Evolutionary conservation across 1,140 invertebrate species (phyloP).

Genomic region (Antheraea mylitta): DNA sequence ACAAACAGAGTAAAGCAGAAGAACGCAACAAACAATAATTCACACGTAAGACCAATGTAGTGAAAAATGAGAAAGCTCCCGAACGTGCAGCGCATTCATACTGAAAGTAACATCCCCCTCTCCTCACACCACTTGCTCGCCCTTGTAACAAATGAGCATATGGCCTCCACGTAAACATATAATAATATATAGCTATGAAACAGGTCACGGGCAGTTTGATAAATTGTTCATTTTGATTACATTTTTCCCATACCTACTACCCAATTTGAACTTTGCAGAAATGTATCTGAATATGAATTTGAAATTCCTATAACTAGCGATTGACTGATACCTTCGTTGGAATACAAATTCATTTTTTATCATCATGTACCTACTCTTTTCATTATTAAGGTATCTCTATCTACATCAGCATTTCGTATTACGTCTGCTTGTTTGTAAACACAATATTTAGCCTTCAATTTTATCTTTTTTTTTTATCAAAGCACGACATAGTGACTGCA

Average conservation of each 20-base stretch:
- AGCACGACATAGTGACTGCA: too few species aligned
- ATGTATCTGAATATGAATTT: too few species aligned
- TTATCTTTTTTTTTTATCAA: too few species aligned
- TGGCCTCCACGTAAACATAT: constrained; percentile 37
- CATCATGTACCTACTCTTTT: too few species aligned
- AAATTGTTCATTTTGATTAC: background rate
- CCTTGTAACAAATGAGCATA: constrained; percentile 66
- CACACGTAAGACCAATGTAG: constrained; percentile 77
- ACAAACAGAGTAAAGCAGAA: constrained; percentile 39
- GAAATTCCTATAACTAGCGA: too few species aligned
- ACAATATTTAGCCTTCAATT: too few species aligned
- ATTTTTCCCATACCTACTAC: background rate
- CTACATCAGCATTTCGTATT: too few species aligned
- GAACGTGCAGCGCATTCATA: constrained; percentile 63
- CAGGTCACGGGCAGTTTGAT: constrained; percentile 6
- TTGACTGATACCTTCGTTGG: too few species aligned
- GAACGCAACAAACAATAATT: constrained; percentile 69
- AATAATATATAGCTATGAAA: background rate
- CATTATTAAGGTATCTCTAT: too few species aligned
- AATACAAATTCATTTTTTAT: too few species aligned
- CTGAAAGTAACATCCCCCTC: constrained; percentile 27
- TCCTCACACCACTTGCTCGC: background rate
- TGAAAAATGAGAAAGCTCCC: constrained; percentile 74
- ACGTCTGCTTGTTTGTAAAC: too few species aligned
- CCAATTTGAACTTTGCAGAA: background rate